Base-by-base conservation (phyloP, 2,888 invertebrate genomes). In the Charanyca ferruginea region DNA sequence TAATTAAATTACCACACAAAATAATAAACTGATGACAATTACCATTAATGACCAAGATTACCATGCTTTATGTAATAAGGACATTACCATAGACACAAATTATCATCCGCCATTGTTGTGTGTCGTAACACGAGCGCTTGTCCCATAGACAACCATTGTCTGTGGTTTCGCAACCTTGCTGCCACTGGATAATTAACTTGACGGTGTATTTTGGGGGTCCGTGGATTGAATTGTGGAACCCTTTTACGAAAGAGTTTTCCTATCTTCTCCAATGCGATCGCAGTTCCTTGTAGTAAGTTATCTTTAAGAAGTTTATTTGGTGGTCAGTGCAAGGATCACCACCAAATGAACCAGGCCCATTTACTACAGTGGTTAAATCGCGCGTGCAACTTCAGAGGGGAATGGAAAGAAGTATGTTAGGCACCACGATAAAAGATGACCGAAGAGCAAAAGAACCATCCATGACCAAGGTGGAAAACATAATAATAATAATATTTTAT, bases 111-210 rank as follows among this genome's bases (percentile, higher is more conserved):
- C 73, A 85, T 85, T 85, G 86, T 85, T 78, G 73, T 71, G 23
- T 85, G 73, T 79, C 79, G 80, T 67, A 84, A 85, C 72, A 66
- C 73, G 78, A 72, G 80, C 72, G 73, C 81, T 64, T 85, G 86
- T 85, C 85, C 83, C 86, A 83, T 85, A 81, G 79, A 78, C 83
- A 51, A 35, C 73, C 77, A 85, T 85, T 85, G 85, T 85, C 78
- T 85, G 69, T 75, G 76, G 78, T 85, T 83, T 78, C 74, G 71
- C 81, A 83, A 85, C 77, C 79, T 73, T 76, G 71, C 72, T 79
- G 71, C 79, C 45, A 74, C 73, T 70, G 65, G 69, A 69, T 83
- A 76, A 81, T 83, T 82, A 82, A 77, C 68, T 69, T 73, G 48
- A 35, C 64, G 58, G 47, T 44, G 7, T 38, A 18, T 76, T n/a